These are phyloP conservation scores for Leptodactylus fallax DNA, from an alignment of 2,797 vertebrate genomes.

Conservation along the genomic window DNA sequence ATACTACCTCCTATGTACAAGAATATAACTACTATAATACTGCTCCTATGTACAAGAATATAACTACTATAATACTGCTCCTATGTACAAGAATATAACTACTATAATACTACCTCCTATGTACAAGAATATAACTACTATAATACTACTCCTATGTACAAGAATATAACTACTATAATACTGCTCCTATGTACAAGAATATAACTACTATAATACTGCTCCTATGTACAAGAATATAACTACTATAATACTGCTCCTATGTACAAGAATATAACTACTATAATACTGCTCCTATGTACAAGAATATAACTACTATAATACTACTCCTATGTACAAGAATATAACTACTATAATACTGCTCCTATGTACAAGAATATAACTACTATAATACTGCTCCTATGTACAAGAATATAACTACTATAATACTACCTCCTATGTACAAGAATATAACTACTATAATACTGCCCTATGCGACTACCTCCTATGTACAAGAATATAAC, in stretches of 20 bases:
- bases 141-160: background rate
- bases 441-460: constrained; percentile 16
- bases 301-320: background rate
- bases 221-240: background rate
- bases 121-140: background rate
- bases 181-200: background rate
- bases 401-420: background rate
- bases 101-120: background rate
- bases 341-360: background rate
- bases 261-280: background rate
- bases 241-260: background rate
- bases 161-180: background rate
- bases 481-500: constrained; percentile 1
- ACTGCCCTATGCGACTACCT: background rate
- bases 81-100: background rate
- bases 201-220: background rate
- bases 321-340: background rate
- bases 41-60: background rate
- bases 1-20: background rate
- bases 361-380: background rate
- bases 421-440: background rate
- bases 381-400: background rate
- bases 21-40: background rate
- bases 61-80: background rate
- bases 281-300: background rate